Base-by-base conservation (phyloP, 2,797 vertebrate species). In the Meda fulgida region DNA sequence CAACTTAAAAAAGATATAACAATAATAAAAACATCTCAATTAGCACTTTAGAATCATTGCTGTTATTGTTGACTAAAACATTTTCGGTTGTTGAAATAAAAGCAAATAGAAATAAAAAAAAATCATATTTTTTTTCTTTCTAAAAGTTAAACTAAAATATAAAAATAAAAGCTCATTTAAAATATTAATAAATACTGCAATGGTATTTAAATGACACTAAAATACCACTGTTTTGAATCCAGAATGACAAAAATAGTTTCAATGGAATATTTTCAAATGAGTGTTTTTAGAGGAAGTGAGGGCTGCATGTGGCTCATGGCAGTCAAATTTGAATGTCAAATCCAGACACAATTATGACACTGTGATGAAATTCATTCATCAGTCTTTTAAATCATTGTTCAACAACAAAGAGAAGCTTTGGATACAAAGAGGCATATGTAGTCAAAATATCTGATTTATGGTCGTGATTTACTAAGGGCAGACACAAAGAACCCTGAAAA, bases 241-340 rank as follows among this genome's bases (percentile, higher is more conserved):
- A 46, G 11, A 31, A 63, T 19, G 8, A 40, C 14, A 26, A 38
- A 36, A 40, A 31, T 31, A 16, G 14, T 69, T 55, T 40, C 2
- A 46, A 5, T 48, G 14, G 31, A 29, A 40, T 36, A 40, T 60
- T 63, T 78, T 40, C 23, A 77, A 43, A 70, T 40, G 19, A 69
- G n/a, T 77, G 46, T 78, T 46, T 29, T 69, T 48, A 66, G 76
- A 83, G 76, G n/a, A 79, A 86, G 34, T 55, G 43, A 67, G 26
- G 40, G 58, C 58, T 34, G 43, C 19, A 46, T 38, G 38, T 63
- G 38, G 40, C 66, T 71, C 19, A 46, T 79, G 76, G 21, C 43
- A 78, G n/a, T n/a, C n/a, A n/a, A n/a, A n/a, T 72, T 72, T 53
- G 71, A 67, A 76, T 40, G 36, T 51, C 81, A 67, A 75, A 84